Evolutionary conservation across 2,888 invertebrate species (phyloP).

Genomic region (Eristalis intricaria): DNA sequence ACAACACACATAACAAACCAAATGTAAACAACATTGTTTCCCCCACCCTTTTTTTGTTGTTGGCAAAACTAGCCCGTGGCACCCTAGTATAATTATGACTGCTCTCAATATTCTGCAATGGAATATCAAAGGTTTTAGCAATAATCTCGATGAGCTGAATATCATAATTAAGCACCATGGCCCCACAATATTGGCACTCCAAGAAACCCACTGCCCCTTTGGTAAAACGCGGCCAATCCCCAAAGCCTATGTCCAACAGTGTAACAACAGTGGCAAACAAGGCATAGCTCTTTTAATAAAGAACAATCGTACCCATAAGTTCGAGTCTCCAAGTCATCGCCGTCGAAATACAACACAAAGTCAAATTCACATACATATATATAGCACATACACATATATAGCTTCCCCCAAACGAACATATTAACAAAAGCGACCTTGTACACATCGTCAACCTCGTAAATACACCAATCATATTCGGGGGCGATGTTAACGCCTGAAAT

Average conservation of each 20-base stretch:
- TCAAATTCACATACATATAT: background rate
- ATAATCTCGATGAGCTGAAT: background rate
- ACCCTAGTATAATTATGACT: background rate
- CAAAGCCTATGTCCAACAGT: background rate
- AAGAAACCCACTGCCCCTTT: too few species aligned
- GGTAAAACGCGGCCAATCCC: background rate
- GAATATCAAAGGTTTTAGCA: background rate
- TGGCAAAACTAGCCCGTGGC: background rate
- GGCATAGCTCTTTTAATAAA: too few species aligned
- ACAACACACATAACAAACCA: background rate
- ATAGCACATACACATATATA: too few species aligned
- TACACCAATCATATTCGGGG: background rate
- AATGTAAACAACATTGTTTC: background rate
- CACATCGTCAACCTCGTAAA: background rate
- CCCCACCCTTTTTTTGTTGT: too few species aligned
- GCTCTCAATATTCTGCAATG: background rate
- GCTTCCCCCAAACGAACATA: background rate
- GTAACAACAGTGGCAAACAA: background rate
- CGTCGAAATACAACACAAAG: background rate
- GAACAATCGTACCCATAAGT: background rate
- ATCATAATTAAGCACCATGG: background rate
- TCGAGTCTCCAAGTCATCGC: constrained; percentile 9
- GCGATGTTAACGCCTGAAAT: background rate
- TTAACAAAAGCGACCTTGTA: background rate
- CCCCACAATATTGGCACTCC: too few species aligned